phyloP scores from a whole-genome alignment of 2,113 vertebrate species.

The Microcebus murinus region DNA sequence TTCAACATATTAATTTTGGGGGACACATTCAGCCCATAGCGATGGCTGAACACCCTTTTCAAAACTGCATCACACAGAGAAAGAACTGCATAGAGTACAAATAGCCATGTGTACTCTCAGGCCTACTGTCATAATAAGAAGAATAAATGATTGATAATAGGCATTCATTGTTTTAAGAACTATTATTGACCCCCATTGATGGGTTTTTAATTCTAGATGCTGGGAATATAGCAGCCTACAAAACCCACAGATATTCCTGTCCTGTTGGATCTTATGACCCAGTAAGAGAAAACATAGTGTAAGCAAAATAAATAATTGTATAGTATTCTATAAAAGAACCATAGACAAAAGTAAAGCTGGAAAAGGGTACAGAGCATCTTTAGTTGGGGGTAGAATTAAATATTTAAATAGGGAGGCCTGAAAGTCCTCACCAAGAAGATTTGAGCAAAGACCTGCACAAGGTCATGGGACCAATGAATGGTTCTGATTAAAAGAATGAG shows the following conservation, averaged over 20 bases:
- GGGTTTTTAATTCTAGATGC: neutral
- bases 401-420: neutral
- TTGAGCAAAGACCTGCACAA: neutral
- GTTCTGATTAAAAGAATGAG: neutral
- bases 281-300: neutral
- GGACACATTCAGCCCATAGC: neutral
- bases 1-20: neutral
- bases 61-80: neutral
- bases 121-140: neutral
- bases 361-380: neutral
- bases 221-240: neutral
- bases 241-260: neutral
- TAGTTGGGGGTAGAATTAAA: neutral
- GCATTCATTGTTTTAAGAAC: constrained; percentile 6
- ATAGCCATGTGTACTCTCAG: neutral
- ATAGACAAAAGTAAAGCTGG: neutral
- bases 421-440: neutral
- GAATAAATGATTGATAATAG: neutral
- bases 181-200: neutral
- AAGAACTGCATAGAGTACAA: neutral
- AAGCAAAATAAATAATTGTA: neutral
- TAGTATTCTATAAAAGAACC: neutral
- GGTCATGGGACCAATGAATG: neutral
- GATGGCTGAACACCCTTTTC: neutral
- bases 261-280: neutral